Evolutionary conservation across 2,888 invertebrate species (phyloP).

Genomic region (Conistra vaccinii): DNA sequence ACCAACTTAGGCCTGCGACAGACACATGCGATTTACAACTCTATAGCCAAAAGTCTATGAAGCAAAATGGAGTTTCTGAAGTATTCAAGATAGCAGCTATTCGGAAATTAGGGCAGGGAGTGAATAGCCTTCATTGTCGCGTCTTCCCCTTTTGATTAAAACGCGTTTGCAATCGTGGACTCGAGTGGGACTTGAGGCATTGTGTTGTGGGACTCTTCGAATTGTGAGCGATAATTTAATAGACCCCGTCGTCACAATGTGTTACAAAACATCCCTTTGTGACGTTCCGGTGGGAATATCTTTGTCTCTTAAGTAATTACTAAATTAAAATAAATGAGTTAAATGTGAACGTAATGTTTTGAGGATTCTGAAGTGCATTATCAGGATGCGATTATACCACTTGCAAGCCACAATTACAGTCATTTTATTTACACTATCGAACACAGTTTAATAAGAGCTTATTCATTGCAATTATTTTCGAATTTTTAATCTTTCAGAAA

Average conservation of each 20-base stretch:
- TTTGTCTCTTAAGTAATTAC: constrained; percentile 49
- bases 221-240: constrained; percentile 67
- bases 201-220: constrained; percentile 61
- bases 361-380: not conserved
- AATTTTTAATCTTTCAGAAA: constrained; percentile 11
- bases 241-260: constrained; percentile 56
- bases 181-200: constrained; percentile 53
- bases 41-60: constrained; percentile 22
- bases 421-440: not conserved
- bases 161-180: constrained; percentile 66
- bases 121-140: constrained; percentile 66
- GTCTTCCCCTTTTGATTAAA: constrained; percentile 71
- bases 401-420: not conserved
- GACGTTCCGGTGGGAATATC: constrained; percentile 20
- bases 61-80: constrained; percentile 27
- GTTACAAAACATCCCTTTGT: constrained; percentile 59
- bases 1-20: constrained; percentile 38
- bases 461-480: not conserved
- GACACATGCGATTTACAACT: constrained; percentile 37
- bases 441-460: not conserved
- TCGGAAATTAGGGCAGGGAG: constrained; percentile 65
- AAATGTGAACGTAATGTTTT: constrained; percentile 29
- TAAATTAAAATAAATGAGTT: constrained; percentile 42
- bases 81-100: constrained; percentile 33
- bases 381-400: not conserved